Base-by-base conservation (phyloP, 2,113 vertebrate species). In the Sterrhoptilus dennistouni region DNA sequence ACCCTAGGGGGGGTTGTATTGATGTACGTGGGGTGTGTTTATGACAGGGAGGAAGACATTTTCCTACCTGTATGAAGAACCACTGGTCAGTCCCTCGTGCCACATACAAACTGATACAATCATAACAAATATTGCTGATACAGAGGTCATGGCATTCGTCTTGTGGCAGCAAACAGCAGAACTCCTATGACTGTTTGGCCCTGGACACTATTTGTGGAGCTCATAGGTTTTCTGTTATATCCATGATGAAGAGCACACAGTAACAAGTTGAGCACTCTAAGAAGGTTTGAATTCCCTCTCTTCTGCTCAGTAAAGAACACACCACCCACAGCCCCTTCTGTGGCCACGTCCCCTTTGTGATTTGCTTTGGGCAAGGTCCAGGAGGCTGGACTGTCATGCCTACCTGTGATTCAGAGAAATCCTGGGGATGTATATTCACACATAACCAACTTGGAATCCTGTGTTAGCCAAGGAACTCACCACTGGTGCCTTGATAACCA, bases 1-100 rank as follows among this genome's bases (percentile, higher is more conserved):
- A 35, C 75, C 78, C 61, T 54, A 71, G 49, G 59, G 52, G 33
- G 31, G 8, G 57, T 50, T 79, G 27, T 33, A 25, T 25, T 38
- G 21, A 40, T 27, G 3, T 5, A 54, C 0, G 0, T 8, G 38
- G 12, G 14, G 42, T 33, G 61, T 14, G n/a, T 57, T 23, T n/a
- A 4, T 24, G n/a, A 13, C 20, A 68, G 22, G 10, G 50, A 66
- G 24, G 22, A 78, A 53, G 15, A 18, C 74, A 40, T 18, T 61
- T 47, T 40, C 42, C 64, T 24, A 1, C 1, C 0, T 23, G 22
- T 16, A 13, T 31, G 57, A 52, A 71, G 38, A 69, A 47, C 14
- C 42, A 27, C 2, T 6, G 40, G 22, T 21, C 5, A 35, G 38
- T 29, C 3, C 24, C 28, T 19, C 2, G 2, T 56, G 75, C 56